Base-by-base conservation (phyloP, 1,140 invertebrate species). In the Agraylea sexmaculata region DNA sequence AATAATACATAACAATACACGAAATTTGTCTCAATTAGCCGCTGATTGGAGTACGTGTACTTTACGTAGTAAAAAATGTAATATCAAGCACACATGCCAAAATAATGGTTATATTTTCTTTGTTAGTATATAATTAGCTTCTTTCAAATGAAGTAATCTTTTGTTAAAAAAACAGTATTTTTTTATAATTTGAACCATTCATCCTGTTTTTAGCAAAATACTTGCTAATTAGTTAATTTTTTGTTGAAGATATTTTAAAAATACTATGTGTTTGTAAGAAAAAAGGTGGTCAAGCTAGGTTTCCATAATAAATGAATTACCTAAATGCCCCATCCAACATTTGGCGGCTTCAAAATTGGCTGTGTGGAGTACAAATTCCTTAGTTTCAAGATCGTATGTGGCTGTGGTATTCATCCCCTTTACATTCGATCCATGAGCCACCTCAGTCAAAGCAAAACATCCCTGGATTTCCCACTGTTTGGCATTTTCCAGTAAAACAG, bases 341-440 rank as follows among this genome's bases (percentile, higher is more conserved):
- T 92, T 92, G 20, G 80, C 81, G 11, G 86, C 83, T 58, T 89
- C 80, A 59, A 88, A 80, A 57, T 87, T 78, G 10, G 85, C 83
- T 1, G 84, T 80, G 53, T 89, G 75, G 25, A 92, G 57, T 1
- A 87, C 65, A 65, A 89, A 90, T 57, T 83, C 73, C 56, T 79
- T 61, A n/a, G 73, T 79, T 34, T 70, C 64, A 1, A 73, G 66
- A 55, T 86, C 75, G 59, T 82, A 91, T 0, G 77, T 85, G 1
- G 87, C 87, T 1, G 77, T 81, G 1, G 87, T 91, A 42, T 77
- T 71, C 75, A 91, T 80, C 21, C 75, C 78, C 58, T 80, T 78
- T 3, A 83, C 82, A 55, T 92, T 90, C 13, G 82, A 86, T 3
- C 87, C 87, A 64, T 91, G 87, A 4, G 77, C 74, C n/a, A 91